A percentile compares a stretch with the other conserved stretches of the same genome.
Conservation (phyloP, 2,888 invertebrate species). For the Mycogona germanica region DNA sequence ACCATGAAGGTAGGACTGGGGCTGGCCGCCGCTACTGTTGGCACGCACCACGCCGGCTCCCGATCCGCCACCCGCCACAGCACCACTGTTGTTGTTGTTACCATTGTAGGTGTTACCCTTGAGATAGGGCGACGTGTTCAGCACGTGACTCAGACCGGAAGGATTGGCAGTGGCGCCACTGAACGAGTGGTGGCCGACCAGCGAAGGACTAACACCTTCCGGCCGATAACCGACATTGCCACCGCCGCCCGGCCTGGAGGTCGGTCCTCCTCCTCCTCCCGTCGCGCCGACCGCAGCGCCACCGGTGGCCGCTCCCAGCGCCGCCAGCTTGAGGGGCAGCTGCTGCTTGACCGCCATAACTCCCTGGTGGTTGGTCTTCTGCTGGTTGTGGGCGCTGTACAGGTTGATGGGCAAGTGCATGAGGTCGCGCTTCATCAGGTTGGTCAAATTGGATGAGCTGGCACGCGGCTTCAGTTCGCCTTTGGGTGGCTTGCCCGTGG, state of each 20-base stretch:
- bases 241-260: not conserved
- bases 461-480: constrained; percentile 8
- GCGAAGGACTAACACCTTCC: not conserved
- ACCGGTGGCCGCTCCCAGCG: constrained; percentile 33
- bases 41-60: not conserved
- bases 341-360: constrained; percentile 66
- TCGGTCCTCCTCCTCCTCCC: not conserved
- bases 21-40: not conserved
- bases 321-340: constrained; percentile 76
- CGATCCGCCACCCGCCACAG: not conserved
- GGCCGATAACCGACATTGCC: not conserved
- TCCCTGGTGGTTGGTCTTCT: constrained; percentile 45
- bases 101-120: not conserved
- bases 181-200: not conserved
- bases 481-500: constrained; percentile 9
- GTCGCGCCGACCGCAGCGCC: not conserved
- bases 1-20: constrained; percentile 16
- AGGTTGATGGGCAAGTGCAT: constrained; percentile 55
- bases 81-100: not conserved
- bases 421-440: constrained; percentile 10
- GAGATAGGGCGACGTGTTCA: constrained; percentile 15
- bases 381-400: constrained; percentile 64
- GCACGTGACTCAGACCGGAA: constrained; percentile 13
- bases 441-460: constrained; percentile 9
- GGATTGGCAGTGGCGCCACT: constrained; percentile 9